These are phyloP conservation scores for Cantharis rustica DNA, from an alignment of 2,888 invertebrate species.

Conservation along the genomic window DNA sequence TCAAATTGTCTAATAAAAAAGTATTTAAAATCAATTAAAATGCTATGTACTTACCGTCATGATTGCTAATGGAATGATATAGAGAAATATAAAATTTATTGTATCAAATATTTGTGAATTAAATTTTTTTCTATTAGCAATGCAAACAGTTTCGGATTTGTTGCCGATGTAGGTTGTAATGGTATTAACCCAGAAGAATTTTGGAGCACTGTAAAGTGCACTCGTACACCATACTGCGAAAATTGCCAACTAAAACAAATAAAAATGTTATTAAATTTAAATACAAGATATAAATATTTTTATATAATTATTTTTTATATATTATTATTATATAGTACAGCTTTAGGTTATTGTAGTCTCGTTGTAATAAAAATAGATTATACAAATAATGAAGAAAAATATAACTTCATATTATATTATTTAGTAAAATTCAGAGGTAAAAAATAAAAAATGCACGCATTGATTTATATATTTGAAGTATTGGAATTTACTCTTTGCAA, in stretches of 20 bases:
- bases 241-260: constrained; percentile 69
- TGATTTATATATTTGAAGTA: too few relatives aligned
- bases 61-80: constrained; percentile 78
- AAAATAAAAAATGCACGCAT: too few relatives aligned
- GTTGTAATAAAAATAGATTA: too few relatives aligned
- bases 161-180: constrained; percentile 67
- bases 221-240: constrained; percentile 81
- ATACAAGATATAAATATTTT: too few relatives aligned
- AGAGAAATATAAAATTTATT: constrained; percentile 82
- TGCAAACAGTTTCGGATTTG: constrained; percentile 71
- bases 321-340: too few relatives aligned
- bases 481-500: too few relatives aligned
- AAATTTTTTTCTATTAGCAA: constrained; percentile 75
- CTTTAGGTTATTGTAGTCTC: too few relatives aligned
- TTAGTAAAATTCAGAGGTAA: too few relatives aligned
- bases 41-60: constrained; percentile 68
- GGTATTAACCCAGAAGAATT: constrained; percentile 82
- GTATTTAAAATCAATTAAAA: background rate
- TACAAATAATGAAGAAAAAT: too few relatives aligned
- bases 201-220: constrained; percentile 81
- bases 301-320: too few relatives aligned
- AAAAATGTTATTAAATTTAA: background rate
- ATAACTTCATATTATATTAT: too few relatives aligned
- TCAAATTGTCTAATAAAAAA: background rate
- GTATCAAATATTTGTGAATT: constrained; percentile 79